phyloP scores from a whole-genome alignment of 1,140 invertebrate genomes.

The Trissolcus basalis region DNA sequence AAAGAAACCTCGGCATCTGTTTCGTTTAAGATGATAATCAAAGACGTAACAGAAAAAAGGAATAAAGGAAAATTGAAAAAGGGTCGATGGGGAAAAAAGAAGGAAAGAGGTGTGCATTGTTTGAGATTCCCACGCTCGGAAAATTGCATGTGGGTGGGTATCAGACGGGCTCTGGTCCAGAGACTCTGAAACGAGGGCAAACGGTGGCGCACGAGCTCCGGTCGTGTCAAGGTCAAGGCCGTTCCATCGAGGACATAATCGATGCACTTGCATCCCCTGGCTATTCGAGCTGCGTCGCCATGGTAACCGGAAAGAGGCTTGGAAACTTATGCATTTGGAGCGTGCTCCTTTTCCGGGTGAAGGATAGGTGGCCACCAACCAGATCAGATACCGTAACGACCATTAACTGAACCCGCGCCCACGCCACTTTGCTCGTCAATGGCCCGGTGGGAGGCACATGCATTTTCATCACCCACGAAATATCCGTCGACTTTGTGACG shows the following conservation, averaged over 20 bases:
- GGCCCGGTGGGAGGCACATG: neutral
- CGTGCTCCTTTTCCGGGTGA: conserved; percentile 27
- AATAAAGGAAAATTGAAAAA: no score
- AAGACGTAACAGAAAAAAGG: no score
- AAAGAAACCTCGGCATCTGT: no score
- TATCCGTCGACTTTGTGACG: no score
- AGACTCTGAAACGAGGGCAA: conserved; percentile 32
- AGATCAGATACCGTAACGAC: neutral
- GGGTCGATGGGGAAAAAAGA: no score
- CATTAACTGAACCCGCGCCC: conserved; percentile 5
- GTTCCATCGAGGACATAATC: conserved; percentile 51
- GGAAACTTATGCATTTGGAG: conserved; percentile 37
- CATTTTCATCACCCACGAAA: no score
- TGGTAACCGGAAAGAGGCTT: conserved; percentile 66
- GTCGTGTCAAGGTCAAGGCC: conserved; percentile 61
- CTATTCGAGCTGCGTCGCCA: conserved; percentile 61
- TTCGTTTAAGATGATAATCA: no score
- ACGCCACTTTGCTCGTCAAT: conserved; percentile 9
- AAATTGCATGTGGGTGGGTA: neutral
- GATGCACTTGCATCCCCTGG: conserved; percentile 59
- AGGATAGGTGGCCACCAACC: conserved; percentile 19
- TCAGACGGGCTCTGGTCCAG: conserved; percentile 11
- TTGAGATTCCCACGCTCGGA: no score
- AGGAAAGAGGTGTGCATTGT: no score
- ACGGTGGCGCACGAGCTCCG: conserved; percentile 22